Percentiles rank a stretch among this genome's conserved stretches.
These are phyloP conservation scores for Zaprionus camerounensis DNA, from an alignment of 1,140 invertebrate species.

Conservation along the genomic window DNA sequence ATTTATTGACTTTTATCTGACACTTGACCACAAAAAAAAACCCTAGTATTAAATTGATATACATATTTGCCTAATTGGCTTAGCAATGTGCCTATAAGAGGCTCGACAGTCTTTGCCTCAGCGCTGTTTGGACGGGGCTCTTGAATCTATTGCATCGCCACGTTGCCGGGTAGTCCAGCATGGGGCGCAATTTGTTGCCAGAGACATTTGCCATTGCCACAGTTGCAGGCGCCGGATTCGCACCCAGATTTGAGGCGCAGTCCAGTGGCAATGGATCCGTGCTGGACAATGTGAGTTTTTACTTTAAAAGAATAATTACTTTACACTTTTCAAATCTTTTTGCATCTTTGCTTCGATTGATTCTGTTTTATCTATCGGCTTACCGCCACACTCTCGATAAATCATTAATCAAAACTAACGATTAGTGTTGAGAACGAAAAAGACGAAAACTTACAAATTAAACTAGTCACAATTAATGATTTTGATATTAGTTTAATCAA, in stretches of 20 bases:
- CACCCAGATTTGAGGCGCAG: conserved; percentile 61
- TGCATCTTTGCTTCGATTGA: no score
- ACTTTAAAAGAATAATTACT: no score
- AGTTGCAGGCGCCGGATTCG: conserved; percentile 11
- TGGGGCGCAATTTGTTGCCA: conserved; percentile 55
- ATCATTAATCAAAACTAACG: no score
- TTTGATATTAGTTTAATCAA: no score
- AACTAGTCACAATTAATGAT: no score
- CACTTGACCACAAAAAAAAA: conserved; percentile 20
- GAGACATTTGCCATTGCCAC: conserved; percentile 41
- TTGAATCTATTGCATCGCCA: conserved; percentile 40
- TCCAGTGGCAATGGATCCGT: conserved; percentile 63
- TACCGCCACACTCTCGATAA: no score
- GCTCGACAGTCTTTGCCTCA: not conserved
- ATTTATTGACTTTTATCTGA: conserved; percentile 50
- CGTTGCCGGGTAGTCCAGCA: conserved; percentile 49
- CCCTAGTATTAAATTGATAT: not conserved
- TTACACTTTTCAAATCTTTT: no score
- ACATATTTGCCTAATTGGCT: conserved; percentile 57
- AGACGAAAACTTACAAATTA: no score
- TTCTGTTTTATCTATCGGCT: no score
- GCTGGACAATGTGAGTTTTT: conserved; percentile 67
- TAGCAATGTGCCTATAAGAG: conserved; percentile 50
- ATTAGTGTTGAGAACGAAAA: no score
- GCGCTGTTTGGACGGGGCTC: conserved; percentile 17